Conservation (phyloP, 2,113 vertebrate genomes). For the Tor tambroides region DNA sequence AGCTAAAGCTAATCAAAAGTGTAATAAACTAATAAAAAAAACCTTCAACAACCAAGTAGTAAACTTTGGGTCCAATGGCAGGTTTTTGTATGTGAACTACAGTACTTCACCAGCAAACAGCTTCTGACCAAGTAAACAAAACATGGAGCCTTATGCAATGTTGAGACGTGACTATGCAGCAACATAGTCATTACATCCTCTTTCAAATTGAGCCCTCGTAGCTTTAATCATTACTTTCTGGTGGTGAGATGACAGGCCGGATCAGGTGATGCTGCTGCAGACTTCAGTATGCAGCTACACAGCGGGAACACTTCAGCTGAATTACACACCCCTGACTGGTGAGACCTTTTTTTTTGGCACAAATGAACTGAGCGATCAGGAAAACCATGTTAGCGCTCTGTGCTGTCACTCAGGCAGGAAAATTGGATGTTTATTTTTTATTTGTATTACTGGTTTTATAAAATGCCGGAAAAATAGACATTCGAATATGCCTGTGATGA, state of each 20-base stretch:
- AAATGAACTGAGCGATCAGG: constrained; percentile 8
- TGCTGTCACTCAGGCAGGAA: neutral
- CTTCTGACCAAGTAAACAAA: constrained; percentile 24
- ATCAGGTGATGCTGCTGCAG: constrained; percentile 18
- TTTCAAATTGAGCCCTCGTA: constrained; percentile 37
- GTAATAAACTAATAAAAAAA: too few species aligned
- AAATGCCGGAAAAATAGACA: neutral
- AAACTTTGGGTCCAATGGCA: neutral
- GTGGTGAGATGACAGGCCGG: constrained; percentile 49
- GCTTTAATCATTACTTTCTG: constrained; percentile 53
- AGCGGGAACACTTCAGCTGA: constrained; percentile 41
- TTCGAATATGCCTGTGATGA: neutral
- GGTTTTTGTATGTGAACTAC: neutral
- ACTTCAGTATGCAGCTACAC: constrained; percentile 25
- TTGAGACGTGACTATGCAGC: constrained; percentile 30
- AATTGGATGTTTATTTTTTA: neutral
- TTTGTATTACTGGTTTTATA: constrained; percentile 12
- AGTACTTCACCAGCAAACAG: neutral
- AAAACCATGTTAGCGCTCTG: neutral
- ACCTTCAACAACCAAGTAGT: too few species aligned
- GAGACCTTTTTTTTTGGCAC: constrained; percentile 8
- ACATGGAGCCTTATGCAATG: constrained; percentile 13
- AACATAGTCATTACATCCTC: constrained; percentile 47
- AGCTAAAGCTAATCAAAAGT: neutral
- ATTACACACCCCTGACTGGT: constrained; percentile 39